Percentiles rank a stretch among this genome's conserved stretches.
phyloP scores from a whole-genome alignment of 2,888 invertebrate genomes.

The Pyrrhia umbra region DNA sequence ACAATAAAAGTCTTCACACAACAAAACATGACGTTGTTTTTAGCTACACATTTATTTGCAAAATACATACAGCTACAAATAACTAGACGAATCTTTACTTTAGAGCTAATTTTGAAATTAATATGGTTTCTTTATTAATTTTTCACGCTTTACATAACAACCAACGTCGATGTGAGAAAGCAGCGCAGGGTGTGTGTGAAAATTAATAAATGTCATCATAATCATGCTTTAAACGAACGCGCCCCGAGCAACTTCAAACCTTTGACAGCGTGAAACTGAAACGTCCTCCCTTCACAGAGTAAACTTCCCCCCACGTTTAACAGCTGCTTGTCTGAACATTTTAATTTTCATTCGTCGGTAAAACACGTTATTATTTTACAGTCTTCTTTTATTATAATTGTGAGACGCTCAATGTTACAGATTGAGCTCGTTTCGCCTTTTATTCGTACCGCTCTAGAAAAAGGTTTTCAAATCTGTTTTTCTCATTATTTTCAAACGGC shows the following conservation, averaged over 20 bases:
- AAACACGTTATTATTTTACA: slow-evolving; percentile 72
- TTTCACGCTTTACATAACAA: slow-evolving; percentile 22
- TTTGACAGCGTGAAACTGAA: slow-evolving; percentile 72
- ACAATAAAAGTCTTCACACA: no score
- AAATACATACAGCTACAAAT: no score
- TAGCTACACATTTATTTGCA: no score
- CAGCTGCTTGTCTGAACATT: slow-evolving; percentile 66
- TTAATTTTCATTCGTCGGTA: slow-evolving; percentile 70
- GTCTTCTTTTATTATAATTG: slow-evolving; percentile 64
- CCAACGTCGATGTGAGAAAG: slow-evolving; percentile 52
- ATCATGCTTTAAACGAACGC: slow-evolving; percentile 65
- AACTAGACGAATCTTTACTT: neutral
- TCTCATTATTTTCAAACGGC: slow-evolving; percentile 9
- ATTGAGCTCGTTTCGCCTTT: slow-evolving; percentile 29
- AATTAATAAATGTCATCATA: slow-evolving; percentile 75
- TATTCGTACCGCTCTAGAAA: slow-evolving; percentile 7
- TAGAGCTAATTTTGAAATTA: neutral
- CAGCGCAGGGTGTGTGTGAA: slow-evolving; percentile 61
- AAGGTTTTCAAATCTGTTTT: slow-evolving; percentile 23
- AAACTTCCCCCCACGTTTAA: slow-evolving; percentile 64
- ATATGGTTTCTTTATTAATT: neutral
- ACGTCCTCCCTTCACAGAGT: slow-evolving; percentile 65
- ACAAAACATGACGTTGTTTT: no score
- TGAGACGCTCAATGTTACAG: slow-evolving; percentile 59
- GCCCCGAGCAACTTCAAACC: slow-evolving; percentile 64